Evolutionary conservation across 2,888 invertebrate species (phyloP).

Genomic region (Amphipyra tragopoginis): DNA sequence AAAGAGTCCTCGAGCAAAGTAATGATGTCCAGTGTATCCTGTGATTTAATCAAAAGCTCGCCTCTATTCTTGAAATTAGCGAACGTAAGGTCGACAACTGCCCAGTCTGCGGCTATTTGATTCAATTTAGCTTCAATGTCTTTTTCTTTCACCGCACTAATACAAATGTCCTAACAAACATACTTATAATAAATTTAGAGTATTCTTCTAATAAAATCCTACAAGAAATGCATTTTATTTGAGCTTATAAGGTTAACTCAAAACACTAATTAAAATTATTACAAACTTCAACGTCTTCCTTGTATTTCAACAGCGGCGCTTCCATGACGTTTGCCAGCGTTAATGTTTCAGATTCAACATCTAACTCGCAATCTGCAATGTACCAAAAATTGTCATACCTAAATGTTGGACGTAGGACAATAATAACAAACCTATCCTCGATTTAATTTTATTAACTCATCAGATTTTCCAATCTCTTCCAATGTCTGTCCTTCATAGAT

Average conservation of each 20-base stretch:
- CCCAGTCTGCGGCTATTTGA: constrained; percentile 95
- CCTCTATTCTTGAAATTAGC: constrained; percentile 94
- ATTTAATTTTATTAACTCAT: constrained; percentile 72
- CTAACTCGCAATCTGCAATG: constrained; percentile 91
- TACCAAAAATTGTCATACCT: neutral
- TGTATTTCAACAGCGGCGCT: constrained; percentile 94
- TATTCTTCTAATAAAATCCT: no score
- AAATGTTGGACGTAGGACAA: neutral
- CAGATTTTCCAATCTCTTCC: constrained; percentile 90
- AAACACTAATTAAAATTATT: neutral
- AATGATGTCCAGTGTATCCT: constrained; percentile 94
- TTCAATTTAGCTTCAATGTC: constrained; percentile 97
- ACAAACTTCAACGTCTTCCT: constrained; percentile 95
- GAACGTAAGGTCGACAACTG: constrained; percentile 92
- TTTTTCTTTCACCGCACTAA: constrained; percentile 96
- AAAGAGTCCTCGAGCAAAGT: constrained; percentile 95
- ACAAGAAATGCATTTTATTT: no score
- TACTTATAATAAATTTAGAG: no score
- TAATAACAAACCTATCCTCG: neutral
- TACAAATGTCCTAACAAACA: constrained; percentile 93
- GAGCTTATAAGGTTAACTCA: no score
- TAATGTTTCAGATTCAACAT: constrained; percentile 94
- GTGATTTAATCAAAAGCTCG: constrained; percentile 94
- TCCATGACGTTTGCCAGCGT: constrained; percentile 95
- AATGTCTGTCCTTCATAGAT: constrained; percentile 95